Base-by-base conservation (phyloP, 2,888 invertebrate genomes). In the Chorisops tibialis region DNA sequence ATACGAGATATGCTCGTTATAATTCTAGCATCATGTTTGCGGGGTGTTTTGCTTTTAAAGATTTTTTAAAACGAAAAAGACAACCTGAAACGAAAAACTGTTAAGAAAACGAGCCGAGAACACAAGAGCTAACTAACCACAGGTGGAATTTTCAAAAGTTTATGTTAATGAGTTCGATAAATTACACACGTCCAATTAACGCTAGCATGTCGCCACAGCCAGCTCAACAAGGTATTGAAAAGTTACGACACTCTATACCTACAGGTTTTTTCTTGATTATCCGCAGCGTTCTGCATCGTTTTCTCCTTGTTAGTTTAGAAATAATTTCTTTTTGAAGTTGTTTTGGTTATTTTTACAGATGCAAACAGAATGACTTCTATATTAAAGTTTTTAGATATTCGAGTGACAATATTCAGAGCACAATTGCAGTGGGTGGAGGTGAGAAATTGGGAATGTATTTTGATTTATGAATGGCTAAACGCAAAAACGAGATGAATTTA, bases 151-250 rank as follows among this genome's bases (percentile, higher is more conserved):
- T 16, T 41, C 41, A n/a, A 16, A 41, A 61, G 63, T 52, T 50
- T 60, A 63, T 63, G 63, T 61, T 60, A 63, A 61, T 63, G 41
- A 61, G 14, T 30, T 56, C 47, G 56, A 63, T 63, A 63, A 63
- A 63, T 61, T 63, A 61, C 56, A 63, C 21, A n/a, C 38, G 61
- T 56, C 63, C 63, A 63, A 63, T 63, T 63, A 63, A 63, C 9
- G 52, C 39, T 52, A 41, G 16, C 41, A 41, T 41, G 41, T 41
- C 41, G 41, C 41, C 41, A 2, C n/a, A 16, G 14, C 41, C 41
- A 41, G 16, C 41, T 12, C 41, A 41, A 41, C 16, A 41, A 41
- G 41, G 41, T 41, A 14, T 14, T n/a, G n/a, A 41, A 41, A 41
- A 41, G 41, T 41, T 41, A 41, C 41, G 41, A 41, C 41, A 41